Base-by-base conservation (phyloP, 30 jellyfish, hydroid and myxozoan species). In the Aurelia sp. region DNA sequence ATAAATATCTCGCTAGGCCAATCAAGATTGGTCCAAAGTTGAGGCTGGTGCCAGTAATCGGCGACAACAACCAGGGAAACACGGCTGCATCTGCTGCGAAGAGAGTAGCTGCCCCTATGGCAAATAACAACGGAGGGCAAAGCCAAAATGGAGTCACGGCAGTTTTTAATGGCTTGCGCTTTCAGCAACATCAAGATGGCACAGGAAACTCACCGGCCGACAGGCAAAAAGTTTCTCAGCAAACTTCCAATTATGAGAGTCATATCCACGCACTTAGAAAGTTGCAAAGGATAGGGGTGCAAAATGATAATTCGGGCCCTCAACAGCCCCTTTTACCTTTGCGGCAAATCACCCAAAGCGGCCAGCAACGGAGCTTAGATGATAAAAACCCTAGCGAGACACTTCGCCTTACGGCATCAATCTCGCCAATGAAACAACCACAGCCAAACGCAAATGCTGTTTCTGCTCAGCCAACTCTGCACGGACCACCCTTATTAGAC, bases 41-140 rank as follows among this genome's bases (percentile, higher is more conserved):
- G 87, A 67, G 73, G 22, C 51, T 84, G 52, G 93, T 84, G 52
- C 93, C 93, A 27, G 93, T 81, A 7, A 41, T 59, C 40, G 15
- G 51, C 11, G 50, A 23, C 18, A 58, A 17, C 16, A 23, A 20
- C 17, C 76, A 20, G 9, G 35, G 21, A 20, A 70, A 71, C 51
- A 23, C 12, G 22, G 16, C 58, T 48, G 19, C 19, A 22, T 6
- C 13, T 3, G 17, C 62, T n/a, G 33, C 30, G 13, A 21, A 59
- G 33, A 21, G 33, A 18, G 13, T 59, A 18, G 23, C 69, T 59
- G 23, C 33, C 4, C 69, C 69, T 4, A n/a, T 59, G 33, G 33
- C 30, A 4, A 59, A 4, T n/a, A 44, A 16, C 55, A 44, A 44
- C 55, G 69, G 69, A 6, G 23, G 0, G 23, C 33, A 59, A 18